Evolutionary conservation across 2,888 invertebrate genomes (phyloP), one percentile per base, ranked within the genome.

Genomic region (Pseudanteris insignis): DNA sequence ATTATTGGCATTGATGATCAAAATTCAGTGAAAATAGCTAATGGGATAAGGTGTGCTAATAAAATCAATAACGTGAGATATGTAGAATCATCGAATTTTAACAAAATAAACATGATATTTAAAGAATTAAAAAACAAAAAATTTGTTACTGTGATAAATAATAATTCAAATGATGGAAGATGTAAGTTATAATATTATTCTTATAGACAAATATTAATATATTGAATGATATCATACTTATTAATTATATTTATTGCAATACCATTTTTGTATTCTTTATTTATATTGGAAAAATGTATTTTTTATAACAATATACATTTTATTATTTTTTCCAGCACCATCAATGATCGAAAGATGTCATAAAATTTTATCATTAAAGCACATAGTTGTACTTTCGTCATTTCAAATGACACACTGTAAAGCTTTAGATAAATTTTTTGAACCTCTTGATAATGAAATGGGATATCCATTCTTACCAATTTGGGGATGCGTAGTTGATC

Each of bases 401-500:
- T 51, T 58, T 32, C 10, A 46, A 25, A 40, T 11, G 12, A 29
- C 2, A 8, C 46, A 58, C 14, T 25, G 28, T 2, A 44, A 51
- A 30, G 1, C 14, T 2, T 24, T 51, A 2, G 26, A 25, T 11
- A 34, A 28, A 15, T 38, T 58, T 14, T 58, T 58, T 24, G 38
- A 50, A 33, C 58, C 58, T 8, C 15, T 44, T 4, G 18, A 26
- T n/a, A 1, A 13, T 0, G 9, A 37, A 8, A 24, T 38, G 3
- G 58, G 58, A 28, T 38, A 40, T 40, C 51, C 51, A 9, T 58
- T 58, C 34, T 51, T 38, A 1, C 58, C 50, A 13, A 6, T 8
- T 8, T 33, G 30, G 8, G 62, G 62, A 7, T 53, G 62, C 15
- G 12, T 62, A 12, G 29, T 62, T 3, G 57, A 62, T 28, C 32